Evolutionary conservation across 1,140 invertebrate genomes (phyloP), one percentile per base, ranked within the genome.

Genomic region (Leguminivora glycinivorella): DNA sequence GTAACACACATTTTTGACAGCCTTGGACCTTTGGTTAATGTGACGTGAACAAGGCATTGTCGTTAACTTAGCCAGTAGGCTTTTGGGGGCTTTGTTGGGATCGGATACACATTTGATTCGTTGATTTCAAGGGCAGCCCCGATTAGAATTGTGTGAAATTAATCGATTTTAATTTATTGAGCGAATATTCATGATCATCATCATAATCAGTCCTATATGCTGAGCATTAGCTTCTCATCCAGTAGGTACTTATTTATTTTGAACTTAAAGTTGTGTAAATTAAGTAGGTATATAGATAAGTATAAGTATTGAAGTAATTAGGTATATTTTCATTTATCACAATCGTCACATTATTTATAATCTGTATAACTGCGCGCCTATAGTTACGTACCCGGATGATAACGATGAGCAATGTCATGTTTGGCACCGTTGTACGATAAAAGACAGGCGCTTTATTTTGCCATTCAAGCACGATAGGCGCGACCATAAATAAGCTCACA

Each of bases 1-100:
- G 47, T 52, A 22, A 58, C 56, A 58, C 9, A 14, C 24, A 26
- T 58, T 58, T 58, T 58, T 29, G 56, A 58, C 56, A 58, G 29
- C 56, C 25, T 58, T 58, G 25, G 10, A 26, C 56, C 56, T 29
- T 4, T 52, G 47, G 17, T 52, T 52, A 52, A 52, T 52, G 47
- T 52, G 17, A 52, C 47, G 47, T 52, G n/a, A 52, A 52, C 7
- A 19, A 52, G 19, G 17, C 47, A 52, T 52, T 52, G 47, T 52
- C 1, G 19, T 52, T 52, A 52, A 22, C 17, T 52, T 52, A 22
- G 19, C 6, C 7, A 10, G 19, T n/a, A 52, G 19, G 47, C 47
- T 6, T n/a, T 43, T n/a, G 4, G 40, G 47, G 12, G n/a, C n/a
- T n/a, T 40, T 40, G 38, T 6, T 6, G 5, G 47, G 47, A 19